Conservation (phyloP, 2,888 invertebrate genomes). For the Lumbricus terrestris region DNA sequence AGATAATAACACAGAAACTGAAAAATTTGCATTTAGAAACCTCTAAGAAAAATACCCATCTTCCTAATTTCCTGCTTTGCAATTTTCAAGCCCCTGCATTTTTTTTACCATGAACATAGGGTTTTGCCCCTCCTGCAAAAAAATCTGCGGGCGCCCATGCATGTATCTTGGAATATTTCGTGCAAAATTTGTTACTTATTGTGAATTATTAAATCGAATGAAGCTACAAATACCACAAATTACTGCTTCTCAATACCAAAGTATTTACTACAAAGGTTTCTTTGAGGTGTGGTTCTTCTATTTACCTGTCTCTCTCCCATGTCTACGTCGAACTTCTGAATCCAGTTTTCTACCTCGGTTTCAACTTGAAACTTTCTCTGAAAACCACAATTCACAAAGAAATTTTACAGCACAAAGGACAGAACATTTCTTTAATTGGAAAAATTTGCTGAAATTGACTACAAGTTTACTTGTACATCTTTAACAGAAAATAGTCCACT, state of each 20-base stretch:
- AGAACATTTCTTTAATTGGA: not conserved
- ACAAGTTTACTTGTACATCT: not conserved
- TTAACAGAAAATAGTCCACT: not conserved
- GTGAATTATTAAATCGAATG: not conserved
- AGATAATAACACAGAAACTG: no score
- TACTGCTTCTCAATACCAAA: not conserved
- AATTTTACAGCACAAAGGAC: not conserved
- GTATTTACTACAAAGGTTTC: not conserved
- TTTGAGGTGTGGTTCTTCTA: not conserved
- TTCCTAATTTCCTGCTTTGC: no score
- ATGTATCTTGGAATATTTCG: not conserved
- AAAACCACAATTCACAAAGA: conserved; percentile 11
- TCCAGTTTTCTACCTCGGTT: conserved; percentile 59
- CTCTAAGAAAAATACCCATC: no score
- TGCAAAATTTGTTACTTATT: not conserved
- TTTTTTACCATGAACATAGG: no score
- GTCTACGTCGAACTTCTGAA: conserved; percentile 57
- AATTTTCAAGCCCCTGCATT: no score
- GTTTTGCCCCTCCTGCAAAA: no score
- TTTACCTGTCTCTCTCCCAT: conserved; percentile 59
- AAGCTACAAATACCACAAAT: not conserved
- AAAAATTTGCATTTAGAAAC: no score
- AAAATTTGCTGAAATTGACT: not conserved
- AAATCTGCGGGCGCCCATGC: no score
- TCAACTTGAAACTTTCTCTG: conserved; percentile 59